Conservation (phyloP, 2,113 vertebrate species). For the Pogonocichla stellata region DNA sequence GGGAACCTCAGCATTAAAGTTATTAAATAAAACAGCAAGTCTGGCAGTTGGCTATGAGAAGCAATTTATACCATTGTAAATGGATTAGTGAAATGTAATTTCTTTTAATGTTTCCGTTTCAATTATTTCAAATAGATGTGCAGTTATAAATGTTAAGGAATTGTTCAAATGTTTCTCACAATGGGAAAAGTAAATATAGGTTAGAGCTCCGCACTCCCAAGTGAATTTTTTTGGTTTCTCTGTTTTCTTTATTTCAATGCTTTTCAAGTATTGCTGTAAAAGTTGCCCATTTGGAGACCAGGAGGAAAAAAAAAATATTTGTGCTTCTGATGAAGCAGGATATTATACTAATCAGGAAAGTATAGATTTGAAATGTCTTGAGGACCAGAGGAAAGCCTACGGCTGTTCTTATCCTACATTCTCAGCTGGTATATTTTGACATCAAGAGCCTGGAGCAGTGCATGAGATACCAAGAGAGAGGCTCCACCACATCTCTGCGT, state of each 20-base stretch:
- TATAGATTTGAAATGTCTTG: constrained; percentile 48
- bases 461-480: constrained; percentile 50
- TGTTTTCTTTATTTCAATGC: background rate
- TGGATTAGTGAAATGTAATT: constrained; percentile 65
- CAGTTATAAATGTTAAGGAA: constrained; percentile 64
- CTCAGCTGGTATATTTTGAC: constrained; percentile 70
- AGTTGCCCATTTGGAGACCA: background rate
- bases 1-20: constrained; percentile 63
- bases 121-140: constrained; percentile 71
- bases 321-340: constrained; percentile 46
- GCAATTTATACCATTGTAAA: constrained; percentile 70
- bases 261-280: background rate
- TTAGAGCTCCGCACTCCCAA: background rate
- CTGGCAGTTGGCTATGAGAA: constrained; percentile 65
- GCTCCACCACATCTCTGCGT: constrained; percentile 11
- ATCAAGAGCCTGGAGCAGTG: constrained; percentile 36
- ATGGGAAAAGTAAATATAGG: constrained; percentile 22
- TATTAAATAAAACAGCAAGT: constrained; percentile 68
- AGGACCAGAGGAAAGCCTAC: constrained; percentile 27
- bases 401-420: constrained; percentile 54
- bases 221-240: background rate
- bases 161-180: constrained; percentile 49
- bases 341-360: constrained; percentile 43
- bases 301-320: background rate
- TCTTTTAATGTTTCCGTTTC: constrained; percentile 65